Evolutionary conservation across 2,888 invertebrate genomes (phyloP).

Genomic region (Coelogynopora nodosa): DNA sequence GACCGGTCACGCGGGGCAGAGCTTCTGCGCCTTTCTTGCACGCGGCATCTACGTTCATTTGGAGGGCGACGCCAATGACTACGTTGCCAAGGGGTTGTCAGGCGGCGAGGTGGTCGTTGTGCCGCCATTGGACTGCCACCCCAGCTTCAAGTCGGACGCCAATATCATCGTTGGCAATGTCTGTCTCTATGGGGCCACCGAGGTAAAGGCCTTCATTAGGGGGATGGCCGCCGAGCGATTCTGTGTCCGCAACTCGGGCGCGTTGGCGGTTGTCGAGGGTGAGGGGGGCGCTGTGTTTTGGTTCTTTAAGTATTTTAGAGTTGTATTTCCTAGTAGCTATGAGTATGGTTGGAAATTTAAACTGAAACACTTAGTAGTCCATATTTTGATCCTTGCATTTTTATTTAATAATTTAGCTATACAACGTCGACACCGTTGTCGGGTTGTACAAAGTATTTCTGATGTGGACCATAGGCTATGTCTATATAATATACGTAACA

Average conservation of each 20-base stretch:
- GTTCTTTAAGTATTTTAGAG: too few relatives aligned
- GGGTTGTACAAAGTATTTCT: too few relatives aligned
- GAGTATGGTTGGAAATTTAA: too few relatives aligned
- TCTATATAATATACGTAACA: too few relatives aligned
- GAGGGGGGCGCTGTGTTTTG: background rate
- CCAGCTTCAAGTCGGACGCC: slow-evolving; percentile 77
- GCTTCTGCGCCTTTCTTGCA: slow-evolving; percentile 92
- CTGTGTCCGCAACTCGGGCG: slow-evolving; percentile 95
- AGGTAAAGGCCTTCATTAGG: slow-evolving; percentile 84
- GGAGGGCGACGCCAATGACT: slow-evolving; percentile 96
- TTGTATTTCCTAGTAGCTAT: too few relatives aligned
- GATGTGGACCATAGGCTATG: too few relatives aligned
- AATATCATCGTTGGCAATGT: slow-evolving; percentile 98
- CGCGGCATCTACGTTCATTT: slow-evolving; percentile 82
- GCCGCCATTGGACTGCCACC: slow-evolving; percentile 77
- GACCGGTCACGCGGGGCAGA: slow-evolving; percentile 92
- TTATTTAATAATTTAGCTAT: too few relatives aligned
- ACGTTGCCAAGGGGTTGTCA: slow-evolving; percentile 90
- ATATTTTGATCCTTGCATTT: too few relatives aligned
- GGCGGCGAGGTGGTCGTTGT: slow-evolving; percentile 87
- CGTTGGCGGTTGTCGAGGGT: slow-evolving; percentile 77
- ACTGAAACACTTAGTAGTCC: too few relatives aligned
- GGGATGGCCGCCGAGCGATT: slow-evolving; percentile 96
- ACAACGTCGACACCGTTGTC: too few relatives aligned
- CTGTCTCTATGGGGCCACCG: slow-evolving; percentile 92